Evolutionary conservation across 2,888 invertebrate species (phyloP), one percentile per base, ranked within the genome.

Genomic region (Erannis defoliaria): DNA sequence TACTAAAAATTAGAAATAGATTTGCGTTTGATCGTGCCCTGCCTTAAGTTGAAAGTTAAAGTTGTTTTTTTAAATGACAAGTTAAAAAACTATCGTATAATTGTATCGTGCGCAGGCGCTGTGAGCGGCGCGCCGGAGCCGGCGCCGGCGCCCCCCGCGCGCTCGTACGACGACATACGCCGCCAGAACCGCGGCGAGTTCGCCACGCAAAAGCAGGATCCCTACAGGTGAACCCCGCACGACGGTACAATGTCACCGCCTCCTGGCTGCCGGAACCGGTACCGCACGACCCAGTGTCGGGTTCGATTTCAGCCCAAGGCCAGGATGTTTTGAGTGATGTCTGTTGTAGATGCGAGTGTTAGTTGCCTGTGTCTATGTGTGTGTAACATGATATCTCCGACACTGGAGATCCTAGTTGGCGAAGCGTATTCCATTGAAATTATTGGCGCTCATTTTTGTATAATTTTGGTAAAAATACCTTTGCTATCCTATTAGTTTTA

Each of bases 121-220:
- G 51, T 35, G 37, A 26, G 26, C 29, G 40, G 29, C 9, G 31
- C 51, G 5, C 9, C 40, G 9, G 33, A 16, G 42, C 8, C 38
- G 12, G n/a, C 33, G 12, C 67, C 75, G 3, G 35, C 69, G 18
- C 66, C 67, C 14, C 35, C 69, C 18, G 65, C 67, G n/a, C 94
- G 95, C 12, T 94, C 95, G 0, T 97, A 97, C 77, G 97, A 97
- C 35, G 96, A 97, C 72, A 83, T 97, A 62, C 94, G 97, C 18
- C 94, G 93, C 50, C 93, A 92, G 76, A 97, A 97, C 86, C 91
- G 97, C 48, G 95, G 95, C 37, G 95, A 96, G 29, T 95, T 94
- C 79, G 75, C 80, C 3, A 82, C 84, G 3, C 59, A 82, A 3
- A 83, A 93, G 55, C 89, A 85, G 71, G 92, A 94, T 64, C 90